Percentiles rank a stretch among this genome's conserved stretches.
Evolutionary conservation across 2,888 invertebrate genomes (phyloP).

Genomic region (Exocentrus adspersus): DNA sequence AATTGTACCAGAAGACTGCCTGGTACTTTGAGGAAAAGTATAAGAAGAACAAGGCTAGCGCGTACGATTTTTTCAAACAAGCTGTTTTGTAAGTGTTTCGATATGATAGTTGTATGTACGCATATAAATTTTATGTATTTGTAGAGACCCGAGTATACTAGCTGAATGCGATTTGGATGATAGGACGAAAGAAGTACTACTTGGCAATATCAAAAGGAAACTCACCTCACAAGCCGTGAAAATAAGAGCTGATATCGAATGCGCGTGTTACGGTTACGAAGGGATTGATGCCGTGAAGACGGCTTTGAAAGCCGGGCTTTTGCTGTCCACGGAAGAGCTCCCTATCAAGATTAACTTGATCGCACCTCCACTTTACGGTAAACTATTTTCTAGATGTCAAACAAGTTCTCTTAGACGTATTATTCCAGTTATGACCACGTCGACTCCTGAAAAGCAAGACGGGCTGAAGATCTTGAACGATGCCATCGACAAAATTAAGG

Average conservation of each 20-base stretch:
- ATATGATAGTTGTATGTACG: not conserved
- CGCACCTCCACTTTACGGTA: conserved; percentile 91
- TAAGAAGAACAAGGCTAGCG: conserved; percentile 92
- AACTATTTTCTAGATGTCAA: not conserved
- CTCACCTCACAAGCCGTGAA: conserved; percentile 97
- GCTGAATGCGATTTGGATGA: conserved; percentile 96
- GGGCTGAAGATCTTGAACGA: conserved; percentile 90
- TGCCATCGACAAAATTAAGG: conserved; percentile 88
- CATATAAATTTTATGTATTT: conserved; percentile 25
- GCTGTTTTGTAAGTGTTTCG: conserved; percentile 73
- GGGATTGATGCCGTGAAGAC: conserved; percentile 98
- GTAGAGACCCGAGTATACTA: conserved; percentile 91
- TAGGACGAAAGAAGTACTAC: conserved; percentile 88
- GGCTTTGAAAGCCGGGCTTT: conserved; percentile 89
- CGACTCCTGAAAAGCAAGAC: conserved; percentile 95
- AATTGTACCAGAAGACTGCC: conserved; percentile 94
- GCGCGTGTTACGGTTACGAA: conserved; percentile 96
- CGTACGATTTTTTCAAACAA: conserved; percentile 98
- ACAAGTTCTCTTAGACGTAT: conserved; percentile 1
- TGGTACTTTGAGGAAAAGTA: conserved; percentile 99
- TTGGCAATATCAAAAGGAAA: conserved; percentile 95
- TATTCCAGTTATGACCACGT: conserved; percentile 91
- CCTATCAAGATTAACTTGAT: conserved; percentile 99
- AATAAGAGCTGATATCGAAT: conserved; percentile 92
- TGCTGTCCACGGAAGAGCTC: conserved; percentile 89